Conservation (phyloP, 2,797 vertebrate species). For the Melanotaenia pygmaea region DNA sequence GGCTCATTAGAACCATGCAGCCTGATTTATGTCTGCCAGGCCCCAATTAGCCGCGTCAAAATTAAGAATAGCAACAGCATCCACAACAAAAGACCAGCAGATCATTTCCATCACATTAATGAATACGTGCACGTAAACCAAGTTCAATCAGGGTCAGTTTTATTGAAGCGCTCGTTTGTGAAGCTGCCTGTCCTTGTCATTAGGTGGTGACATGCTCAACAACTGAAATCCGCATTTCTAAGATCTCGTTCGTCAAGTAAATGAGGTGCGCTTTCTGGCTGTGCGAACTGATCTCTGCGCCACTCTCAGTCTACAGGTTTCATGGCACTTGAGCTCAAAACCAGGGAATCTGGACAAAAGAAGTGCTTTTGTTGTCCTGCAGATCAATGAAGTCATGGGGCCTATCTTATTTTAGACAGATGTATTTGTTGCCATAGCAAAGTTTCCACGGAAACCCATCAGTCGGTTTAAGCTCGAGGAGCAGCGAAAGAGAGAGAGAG, state of each 20-base stretch:
- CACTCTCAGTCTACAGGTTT: conserved; percentile 17
- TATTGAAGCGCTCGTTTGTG: conserved; percentile 1
- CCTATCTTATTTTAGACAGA: conserved; percentile 68
- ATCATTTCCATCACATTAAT: conserved; percentile 9
- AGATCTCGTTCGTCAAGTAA: conserved; percentile 3
- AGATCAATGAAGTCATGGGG: conserved; percentile 67
- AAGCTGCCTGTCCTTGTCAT: not conserved
- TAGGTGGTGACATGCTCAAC: no score
- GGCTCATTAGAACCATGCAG: conserved; percentile 11
- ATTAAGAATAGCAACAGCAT: conserved; percentile 1
- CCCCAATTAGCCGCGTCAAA: conserved; percentile 24
- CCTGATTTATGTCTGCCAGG: conserved; percentile 2
- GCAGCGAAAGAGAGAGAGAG: not conserved
- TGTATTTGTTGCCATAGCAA: conserved; percentile 82
- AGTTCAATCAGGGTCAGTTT: conserved; percentile 2
- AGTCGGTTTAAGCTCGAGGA: conserved; percentile 55
- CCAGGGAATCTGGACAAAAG: conserved; percentile 47
- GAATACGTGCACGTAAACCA: conserved; percentile 1
- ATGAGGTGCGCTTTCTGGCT: not conserved
- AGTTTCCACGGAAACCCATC: conserved; percentile 77
- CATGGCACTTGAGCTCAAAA: conserved; percentile 46
- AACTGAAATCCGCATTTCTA: conserved; percentile 18
- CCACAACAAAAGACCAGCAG: conserved; percentile 3
- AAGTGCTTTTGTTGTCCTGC: conserved; percentile 44
- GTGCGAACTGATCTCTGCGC: not conserved